Evolutionary conservation across 2,113 vertebrate genomes (phyloP), one percentile per base, ranked within the genome.

Genomic region (Chroicocephalus ridibundus): DNA sequence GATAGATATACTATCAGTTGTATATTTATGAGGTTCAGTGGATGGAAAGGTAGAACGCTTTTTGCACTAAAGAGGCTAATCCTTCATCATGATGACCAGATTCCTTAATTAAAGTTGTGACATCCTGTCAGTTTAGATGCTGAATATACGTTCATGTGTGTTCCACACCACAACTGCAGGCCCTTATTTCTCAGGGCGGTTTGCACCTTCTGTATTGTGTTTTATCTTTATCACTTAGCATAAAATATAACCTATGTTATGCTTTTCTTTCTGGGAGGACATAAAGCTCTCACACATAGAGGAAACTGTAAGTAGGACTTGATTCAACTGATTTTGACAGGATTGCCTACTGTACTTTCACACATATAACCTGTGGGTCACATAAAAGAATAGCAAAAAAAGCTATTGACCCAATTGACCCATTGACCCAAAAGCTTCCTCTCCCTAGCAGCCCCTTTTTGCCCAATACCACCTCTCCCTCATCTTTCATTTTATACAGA

Each of bases 21-120:
- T 91, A 4, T 82, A 93, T 94, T 94, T 91, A 94, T 82, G 62
- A 91, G 47, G 40, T 82, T 91, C 86, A 89, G 66, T 49, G 57
- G 36, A 72, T 82, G 57, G 34, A 91, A 95, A 94, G n/a, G 65
- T 79, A 84, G 47, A 93, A 91, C 0, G 0, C n/a, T 86, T 85
- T 91, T 47, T 89, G 68, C 21, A 25, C 68, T 84, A 17, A 71
- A 91, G 61, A 92, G 47, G 47, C 52, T 69, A 91, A 82, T 91
- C 74, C 44, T 82, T 87, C 84, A 91, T 36, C 42, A 26, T 11
- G 49, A 89, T 76, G 52, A 84, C 57, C 84, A 91, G 61, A 69
- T 72, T 76, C 47, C 44, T 81, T 81, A 82, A 93, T 49, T 81
- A 76, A 91, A 90, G 44, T 54, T 65, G 65, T 82, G 69, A 55